Conservation (phyloP, 2,113 vertebrate species). For the Pao palembangensis region DNA sequence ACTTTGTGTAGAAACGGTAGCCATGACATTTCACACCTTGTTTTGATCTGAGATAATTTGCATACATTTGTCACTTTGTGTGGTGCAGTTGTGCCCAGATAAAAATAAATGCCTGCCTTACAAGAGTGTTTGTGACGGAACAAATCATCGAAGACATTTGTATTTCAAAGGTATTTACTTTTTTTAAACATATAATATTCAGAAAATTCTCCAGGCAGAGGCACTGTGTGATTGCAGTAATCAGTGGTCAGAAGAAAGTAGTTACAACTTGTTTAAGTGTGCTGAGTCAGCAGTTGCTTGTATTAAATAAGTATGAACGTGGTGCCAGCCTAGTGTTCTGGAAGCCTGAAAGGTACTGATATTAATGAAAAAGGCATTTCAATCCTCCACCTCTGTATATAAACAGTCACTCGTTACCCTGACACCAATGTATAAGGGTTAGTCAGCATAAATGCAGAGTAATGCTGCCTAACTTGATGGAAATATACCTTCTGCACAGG, state of each 20-base stretch:
- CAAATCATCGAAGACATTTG: not conserved
- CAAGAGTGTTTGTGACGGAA: slow-evolving; percentile 54
- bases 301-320: not conserved
- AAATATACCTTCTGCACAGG: no score
- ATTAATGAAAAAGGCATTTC: not conserved
- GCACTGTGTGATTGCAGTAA: slow-evolving; percentile 30
- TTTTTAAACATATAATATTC: not conserved
- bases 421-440: slow-evolving; percentile 37
- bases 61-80: slow-evolving; percentile 66
- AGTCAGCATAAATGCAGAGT: slow-evolving; percentile 20
- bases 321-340: not conserved
- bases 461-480: no score
- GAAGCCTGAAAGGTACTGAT: slow-evolving; percentile 1
- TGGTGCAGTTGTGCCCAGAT: slow-evolving; percentile 76
- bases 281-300: not conserved
- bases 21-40: slow-evolving; percentile 72
- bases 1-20: slow-evolving; percentile 64
- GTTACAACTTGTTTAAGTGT: not conserved
- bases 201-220: slow-evolving; percentile 29
- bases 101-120: slow-evolving; percentile 88
- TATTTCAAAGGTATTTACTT: slow-evolving; percentile 36
- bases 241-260: no score
- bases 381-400: not conserved
- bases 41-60: slow-evolving; percentile 67
- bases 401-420: no score